Base-by-base conservation (phyloP, 2,888 invertebrate species). In the Leptopilina myrica region DNA sequence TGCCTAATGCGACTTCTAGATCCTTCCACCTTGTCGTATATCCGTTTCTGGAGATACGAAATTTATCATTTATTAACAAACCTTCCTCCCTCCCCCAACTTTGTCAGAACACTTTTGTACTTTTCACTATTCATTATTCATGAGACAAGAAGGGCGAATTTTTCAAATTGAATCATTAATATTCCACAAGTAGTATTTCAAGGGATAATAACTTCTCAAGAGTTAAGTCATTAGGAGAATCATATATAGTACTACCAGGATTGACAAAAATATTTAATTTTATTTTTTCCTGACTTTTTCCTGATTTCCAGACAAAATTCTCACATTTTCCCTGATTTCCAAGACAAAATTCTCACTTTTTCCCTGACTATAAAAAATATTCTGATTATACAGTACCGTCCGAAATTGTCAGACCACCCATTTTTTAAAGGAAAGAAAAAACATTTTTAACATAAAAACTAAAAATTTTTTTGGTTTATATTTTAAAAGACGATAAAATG, bases 1-100 rank as follows among this genome's bases (percentile, higher is more conserved):
- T 66, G 43, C 66, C 59, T 78, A 66, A 76, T 78, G 56, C 62
- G 49, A 49, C 20, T 77, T 56, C 79, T 33, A 49, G 49, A 73
- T 33, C 49, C 53, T 26, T 73, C 53, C 26, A 26, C 26, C 53
- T 33, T 8, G 67, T 67, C 67, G n/a, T 8, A 49, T 49, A 49
- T 49, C n/a, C 15, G 46, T 46, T 66, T 15, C 15, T 46, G 46
- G 8, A 9, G 33, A 53, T 1, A 33, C 53, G 15, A 69, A 26
- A 69, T 62, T 46, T 26, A 49, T 53, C 11, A 69, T 69, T 69
- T 69, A 49, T 69, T 49, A 69, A 53, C 46, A 69, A 49, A 43
- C 43, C 43, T 8, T 6, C 43, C 1, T 2, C 43, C 11, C 5
- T 20, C 20, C 62, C 43, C 43, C 43, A 5, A 7, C 20, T 15